A percentile compares a stretch with the other conserved stretches of the same genome.
These are phyloP conservation scores for Ceyx melanurus DNA, from an alignment of 2,113 vertebrate genomes.

Conservation along the genomic window DNA sequence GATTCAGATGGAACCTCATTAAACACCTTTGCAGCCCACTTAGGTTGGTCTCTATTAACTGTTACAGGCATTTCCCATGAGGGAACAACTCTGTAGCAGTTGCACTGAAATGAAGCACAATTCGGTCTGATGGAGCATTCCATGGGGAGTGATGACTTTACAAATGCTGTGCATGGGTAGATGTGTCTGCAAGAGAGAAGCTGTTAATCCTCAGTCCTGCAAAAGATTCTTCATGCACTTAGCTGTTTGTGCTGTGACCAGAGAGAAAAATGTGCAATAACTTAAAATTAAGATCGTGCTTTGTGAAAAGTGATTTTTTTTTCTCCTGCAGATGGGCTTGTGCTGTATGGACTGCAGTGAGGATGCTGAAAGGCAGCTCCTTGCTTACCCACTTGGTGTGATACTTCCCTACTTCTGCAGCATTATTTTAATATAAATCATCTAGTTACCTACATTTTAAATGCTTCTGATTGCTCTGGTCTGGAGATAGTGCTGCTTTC, in stretches of 20 bases:
- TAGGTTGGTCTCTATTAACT: neutral
- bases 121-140: neutral
- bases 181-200: neutral
- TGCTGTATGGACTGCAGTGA: neutral
- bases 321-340: neutral
- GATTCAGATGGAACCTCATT: neutral
- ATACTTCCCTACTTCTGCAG: neutral
- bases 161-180: neutral
- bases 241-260: neutral
- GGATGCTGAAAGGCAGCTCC: accelerated
- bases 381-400: accelerated
- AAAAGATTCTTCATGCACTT: neutral
- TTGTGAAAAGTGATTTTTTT: too few species aligned
- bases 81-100: neutral
- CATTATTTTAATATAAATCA: neutral
- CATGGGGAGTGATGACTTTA: accelerated
- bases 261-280: neutral
- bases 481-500: neutral
- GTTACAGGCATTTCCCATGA: neutral
- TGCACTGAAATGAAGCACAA: neutral
- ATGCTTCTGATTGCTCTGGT: too few species aligned
- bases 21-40: neutral
- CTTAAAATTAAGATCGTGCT: neutral
- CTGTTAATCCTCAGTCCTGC: neutral
- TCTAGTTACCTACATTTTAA: neutral